phyloP scores from a whole-genome alignment of 1,140 invertebrate species.

The Calosoma granatense region DNA sequence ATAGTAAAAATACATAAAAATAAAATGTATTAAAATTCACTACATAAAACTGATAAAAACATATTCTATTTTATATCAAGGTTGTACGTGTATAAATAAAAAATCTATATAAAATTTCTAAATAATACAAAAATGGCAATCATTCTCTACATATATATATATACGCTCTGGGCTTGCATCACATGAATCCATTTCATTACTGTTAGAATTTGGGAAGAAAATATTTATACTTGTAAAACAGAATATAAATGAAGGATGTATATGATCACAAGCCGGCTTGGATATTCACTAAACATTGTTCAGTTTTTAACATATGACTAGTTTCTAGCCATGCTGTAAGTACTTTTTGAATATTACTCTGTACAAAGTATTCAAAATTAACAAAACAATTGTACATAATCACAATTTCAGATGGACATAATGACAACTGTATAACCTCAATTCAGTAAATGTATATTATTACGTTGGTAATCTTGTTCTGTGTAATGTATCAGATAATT shows the following conservation, averaged over 20 bases:
- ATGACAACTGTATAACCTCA: too few relatives aligned
- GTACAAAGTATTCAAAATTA: neutral
- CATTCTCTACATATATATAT: neutral
- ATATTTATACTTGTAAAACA: neutral
- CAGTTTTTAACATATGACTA: neutral
- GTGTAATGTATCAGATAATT: too few relatives aligned
- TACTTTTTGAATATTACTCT: neutral
- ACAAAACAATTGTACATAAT: neutral
- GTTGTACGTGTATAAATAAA: constrained; percentile 5
- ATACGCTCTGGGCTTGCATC: neutral
- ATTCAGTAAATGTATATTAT: too few relatives aligned
- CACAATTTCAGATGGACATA: neutral
- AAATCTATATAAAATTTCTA: constrained; percentile 6
- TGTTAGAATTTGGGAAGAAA: neutral
- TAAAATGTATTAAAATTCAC: neutral
- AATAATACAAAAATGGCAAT: neutral
- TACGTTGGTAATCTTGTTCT: too few relatives aligned
- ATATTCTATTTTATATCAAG: neutral
- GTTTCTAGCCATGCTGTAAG: neutral
- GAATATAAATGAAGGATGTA: neutral
- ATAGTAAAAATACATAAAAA: constrained; percentile 6
- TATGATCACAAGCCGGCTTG: neutral
- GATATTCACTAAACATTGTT: neutral
- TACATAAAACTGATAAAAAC: neutral
- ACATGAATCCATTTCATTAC: neutral